Evolutionary conservation across 1,140 invertebrate species (phyloP), one percentile per base, ranked within the genome.

Genomic region (Oryctes rhinoceros): DNA sequence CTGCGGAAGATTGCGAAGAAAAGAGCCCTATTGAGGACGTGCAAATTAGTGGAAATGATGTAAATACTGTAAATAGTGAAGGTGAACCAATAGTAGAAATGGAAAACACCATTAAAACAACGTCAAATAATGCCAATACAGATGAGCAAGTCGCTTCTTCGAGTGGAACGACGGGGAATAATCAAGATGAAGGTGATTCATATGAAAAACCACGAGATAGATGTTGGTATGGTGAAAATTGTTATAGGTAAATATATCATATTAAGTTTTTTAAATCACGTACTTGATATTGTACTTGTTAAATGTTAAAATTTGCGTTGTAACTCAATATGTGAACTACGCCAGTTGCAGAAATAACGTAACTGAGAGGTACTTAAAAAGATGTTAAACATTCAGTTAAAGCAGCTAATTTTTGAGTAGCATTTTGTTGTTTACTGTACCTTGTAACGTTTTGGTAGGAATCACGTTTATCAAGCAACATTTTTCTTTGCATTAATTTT

Each of bases 141-240:
- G 65, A 71, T 6, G 13, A 59, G n/a, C 53, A n/a, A 7, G n/a
- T 15, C 20, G 37, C 76, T 20, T 77, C 76, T 3, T 53, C 37
- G 10, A 77, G 76, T 77, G 44, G 76, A 77, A 77, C 48, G 0
- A 37, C 11, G 11, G 20, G 4, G 10, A 15, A 4, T 13, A 30
- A 18, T 49, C 37, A 39, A 76, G 10, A 4, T 48, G 44, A 15
- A 15, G 37, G 7, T 5, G 18, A 76, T 76, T n/a, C 37, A 1
- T 35, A 2, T 37, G 76, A 77, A 47, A 78, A 35, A 53, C 30
- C 44, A 79, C 77, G 47, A 79, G 85, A 87, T 44, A 85, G 86
- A 49, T 89, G 88, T 80, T 85, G 81, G 82, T 89, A 89, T 80
- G 86, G 86, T 35, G 35, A 79, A 53, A 78, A 81, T 76, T 89